Evolutionary conservation across 2,797 vertebrate genomes (phyloP).

Genomic region (Microhierax caerulescens): DNA sequence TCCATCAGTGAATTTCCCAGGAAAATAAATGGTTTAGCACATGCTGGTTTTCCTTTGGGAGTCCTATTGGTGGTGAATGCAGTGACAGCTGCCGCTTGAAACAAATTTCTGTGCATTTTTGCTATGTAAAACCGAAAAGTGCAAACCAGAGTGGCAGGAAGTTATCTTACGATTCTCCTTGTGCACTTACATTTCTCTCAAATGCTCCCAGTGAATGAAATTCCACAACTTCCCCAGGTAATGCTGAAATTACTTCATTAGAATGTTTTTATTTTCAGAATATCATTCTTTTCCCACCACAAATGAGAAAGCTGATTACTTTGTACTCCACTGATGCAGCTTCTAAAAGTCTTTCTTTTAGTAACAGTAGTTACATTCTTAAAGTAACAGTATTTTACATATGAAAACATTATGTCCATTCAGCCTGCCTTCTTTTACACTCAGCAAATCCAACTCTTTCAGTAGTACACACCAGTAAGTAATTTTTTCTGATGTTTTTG

Average conservation of each 20-base stretch:
- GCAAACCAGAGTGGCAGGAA: not conserved
- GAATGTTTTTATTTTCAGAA: not conserved
- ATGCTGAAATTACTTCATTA: not conserved
- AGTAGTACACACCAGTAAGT: not conserved
- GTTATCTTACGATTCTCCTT: not conserved
- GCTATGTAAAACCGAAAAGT: not conserved
- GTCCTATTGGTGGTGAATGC: rapidly evolving
- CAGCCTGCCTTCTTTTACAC: not conserved
- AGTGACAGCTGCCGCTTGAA: not conserved
- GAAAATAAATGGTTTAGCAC: not conserved
- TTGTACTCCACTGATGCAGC: not conserved
- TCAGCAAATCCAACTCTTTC: not conserved
- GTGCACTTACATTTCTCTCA: not conserved
- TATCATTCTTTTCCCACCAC: not conserved
- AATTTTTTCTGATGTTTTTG: not conserved
- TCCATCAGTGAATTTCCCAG: not conserved
- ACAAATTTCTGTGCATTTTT: not conserved
- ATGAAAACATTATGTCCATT: not conserved
- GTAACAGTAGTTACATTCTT: too few relatives aligned
- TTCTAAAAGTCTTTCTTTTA: not conserved
- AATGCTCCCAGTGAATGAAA: not conserved
- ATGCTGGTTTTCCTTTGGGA: not conserved
- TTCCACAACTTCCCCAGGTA: not conserved
- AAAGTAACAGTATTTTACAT: not conserved
- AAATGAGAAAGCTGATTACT: not conserved